These are phyloP conservation scores for Argyrosomus regius DNA, from an alignment of 2,797 vertebrate species.

Conservation along the genomic window DNA sequence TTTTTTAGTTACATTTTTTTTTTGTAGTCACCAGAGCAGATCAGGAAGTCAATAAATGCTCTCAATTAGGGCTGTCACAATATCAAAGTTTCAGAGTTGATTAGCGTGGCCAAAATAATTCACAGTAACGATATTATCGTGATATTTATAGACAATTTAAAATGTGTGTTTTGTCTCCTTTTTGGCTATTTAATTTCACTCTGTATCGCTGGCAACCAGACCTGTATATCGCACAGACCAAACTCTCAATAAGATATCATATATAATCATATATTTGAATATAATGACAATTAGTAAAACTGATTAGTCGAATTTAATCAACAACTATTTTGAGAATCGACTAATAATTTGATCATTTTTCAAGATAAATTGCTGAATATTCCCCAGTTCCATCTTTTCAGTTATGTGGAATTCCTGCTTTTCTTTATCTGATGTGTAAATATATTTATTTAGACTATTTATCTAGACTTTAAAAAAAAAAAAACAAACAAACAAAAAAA, in stretches of 20 bases:
- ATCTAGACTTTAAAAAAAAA: too few relatives aligned
- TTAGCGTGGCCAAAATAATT: too few relatives aligned
- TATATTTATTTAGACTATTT: too few relatives aligned
- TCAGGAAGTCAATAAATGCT: slow-evolving; percentile 4
- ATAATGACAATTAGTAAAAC: neutral
- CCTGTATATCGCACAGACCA: too few relatives aligned
- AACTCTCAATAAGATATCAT: too few relatives aligned
- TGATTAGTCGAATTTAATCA: neutral
- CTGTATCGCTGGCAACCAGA: too few relatives aligned
- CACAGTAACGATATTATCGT: too few relatives aligned
- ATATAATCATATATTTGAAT: neutral
- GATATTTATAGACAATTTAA: too few relatives aligned
- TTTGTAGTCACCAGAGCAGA: neutral
- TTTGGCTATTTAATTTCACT: too few relatives aligned
- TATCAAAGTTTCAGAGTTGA: neutral
- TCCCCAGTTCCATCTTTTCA: neutral
- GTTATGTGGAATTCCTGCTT: neutral
- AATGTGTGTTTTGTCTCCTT: too few relatives aligned
- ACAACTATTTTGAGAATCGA: neutral
- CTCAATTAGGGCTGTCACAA: neutral
- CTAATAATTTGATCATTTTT: neutral
- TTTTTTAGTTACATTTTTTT: neutral
- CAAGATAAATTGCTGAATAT: neutral
- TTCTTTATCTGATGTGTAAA: neutral
- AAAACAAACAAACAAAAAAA: too few relatives aligned